Evolutionary conservation across 1,140 invertebrate genomes (phyloP).

Genomic region (Leptinotarsa lineolata): DNA sequence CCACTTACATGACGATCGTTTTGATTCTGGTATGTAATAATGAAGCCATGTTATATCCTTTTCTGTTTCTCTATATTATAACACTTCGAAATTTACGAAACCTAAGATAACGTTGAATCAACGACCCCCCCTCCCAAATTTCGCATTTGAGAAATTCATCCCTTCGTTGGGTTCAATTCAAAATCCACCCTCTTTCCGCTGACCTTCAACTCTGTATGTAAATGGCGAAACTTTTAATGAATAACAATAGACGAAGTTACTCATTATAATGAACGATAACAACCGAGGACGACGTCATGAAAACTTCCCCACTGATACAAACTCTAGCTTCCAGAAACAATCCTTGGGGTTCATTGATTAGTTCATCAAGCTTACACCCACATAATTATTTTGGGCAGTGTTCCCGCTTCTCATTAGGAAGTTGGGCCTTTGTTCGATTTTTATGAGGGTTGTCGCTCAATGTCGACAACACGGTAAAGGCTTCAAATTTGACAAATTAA

Average conservation of each 20-base stretch:
- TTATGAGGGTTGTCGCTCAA: not conserved
- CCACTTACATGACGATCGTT: too few relatives aligned
- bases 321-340: slow-evolving; percentile 5
- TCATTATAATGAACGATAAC: slow-evolving; percentile 8
- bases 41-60: too few relatives aligned
- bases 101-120: too few relatives aligned
- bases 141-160: not conserved
- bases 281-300: not conserved
- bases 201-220: not conserved
- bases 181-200: too few relatives aligned
- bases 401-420: not conserved
- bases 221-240: slow-evolving; percentile 6
- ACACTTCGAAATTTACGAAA: too few relatives aligned
- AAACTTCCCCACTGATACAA: not conserved
- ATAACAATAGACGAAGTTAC: not conserved
- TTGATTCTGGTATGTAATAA: too few relatives aligned
- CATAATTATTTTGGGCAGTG: slow-evolving; percentile 1
- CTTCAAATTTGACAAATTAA: too few relatives aligned
- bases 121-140: too few relatives aligned
- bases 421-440: not conserved
- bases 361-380: not conserved
- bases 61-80: too few relatives aligned
- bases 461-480: too few relatives aligned
- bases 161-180: not conserved
- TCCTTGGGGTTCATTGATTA: not conserved